phyloP scores from a whole-genome alignment of 2,797 vertebrate species.

The Acrossocheilus fasciatus region DNA sequence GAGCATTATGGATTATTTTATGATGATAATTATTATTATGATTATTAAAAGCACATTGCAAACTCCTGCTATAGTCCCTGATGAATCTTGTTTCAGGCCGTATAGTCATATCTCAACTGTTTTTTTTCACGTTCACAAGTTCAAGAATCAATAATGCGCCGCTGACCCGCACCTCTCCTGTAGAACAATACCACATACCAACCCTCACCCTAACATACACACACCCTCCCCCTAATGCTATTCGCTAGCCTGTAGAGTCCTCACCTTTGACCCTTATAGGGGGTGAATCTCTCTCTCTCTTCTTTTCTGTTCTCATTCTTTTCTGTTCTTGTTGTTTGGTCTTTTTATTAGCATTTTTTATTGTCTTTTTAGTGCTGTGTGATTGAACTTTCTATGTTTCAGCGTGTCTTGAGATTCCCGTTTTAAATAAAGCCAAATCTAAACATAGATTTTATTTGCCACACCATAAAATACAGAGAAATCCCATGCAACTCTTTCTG shows the following conservation, averaged over 20 bases:
- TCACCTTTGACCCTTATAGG: conserved; percentile 54
- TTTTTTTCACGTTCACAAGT: conserved; percentile 35
- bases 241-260: conserved; percentile 43
- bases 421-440: conserved; percentile 17
- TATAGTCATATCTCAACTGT: background rate
- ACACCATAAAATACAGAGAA: conserved; percentile 13
- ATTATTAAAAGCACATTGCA: background rate
- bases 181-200: conserved; percentile 48
- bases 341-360: conserved; percentile 20
- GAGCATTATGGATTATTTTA: background rate
- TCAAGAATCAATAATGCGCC: conserved; percentile 31
- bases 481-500: conserved; percentile 14
- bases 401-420: background rate
- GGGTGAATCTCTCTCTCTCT: conserved; percentile 41
- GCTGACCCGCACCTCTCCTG: conserved; percentile 41
- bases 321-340: background rate
- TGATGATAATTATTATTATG: background rate
- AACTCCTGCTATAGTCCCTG: background rate
- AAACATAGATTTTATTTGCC: conserved; percentile 41
- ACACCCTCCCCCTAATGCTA: conserved; percentile 43
- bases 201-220: conserved; percentile 17
- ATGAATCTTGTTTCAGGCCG: background rate
- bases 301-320: background rate
- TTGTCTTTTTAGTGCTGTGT: background rate
- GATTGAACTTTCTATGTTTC: conserved; percentile 16